Conservation (phyloP, 2,797 vertebrate genomes). For the Botia kubotai region DNA sequence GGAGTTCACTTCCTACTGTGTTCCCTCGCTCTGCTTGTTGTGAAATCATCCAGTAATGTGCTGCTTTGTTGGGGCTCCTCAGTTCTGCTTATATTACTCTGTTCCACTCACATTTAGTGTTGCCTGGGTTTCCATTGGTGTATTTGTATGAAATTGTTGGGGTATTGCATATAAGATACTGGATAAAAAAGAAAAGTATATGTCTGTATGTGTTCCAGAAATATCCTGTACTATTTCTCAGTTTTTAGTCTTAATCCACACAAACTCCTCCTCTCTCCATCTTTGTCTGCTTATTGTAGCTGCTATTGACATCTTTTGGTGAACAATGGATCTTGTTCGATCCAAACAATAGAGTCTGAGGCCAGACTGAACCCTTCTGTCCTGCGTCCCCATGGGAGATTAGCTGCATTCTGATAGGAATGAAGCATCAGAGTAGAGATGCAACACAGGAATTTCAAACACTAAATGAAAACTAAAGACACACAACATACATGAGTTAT, state of each 20-base stretch:
- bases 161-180: background rate
- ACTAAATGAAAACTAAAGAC: slow-evolving; percentile 25
- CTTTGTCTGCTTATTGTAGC: slow-evolving; percentile 9
- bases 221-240: slow-evolving; percentile 59
- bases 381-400: slow-evolving; percentile 74
- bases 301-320: slow-evolving; percentile 58
- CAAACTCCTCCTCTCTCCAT: slow-evolving; percentile 34
- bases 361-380: slow-evolving; percentile 75
- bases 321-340: slow-evolving; percentile 65
- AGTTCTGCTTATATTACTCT: background rate
- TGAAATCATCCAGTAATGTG: slow-evolving; percentile 59
- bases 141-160: background rate
- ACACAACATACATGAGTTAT: background rate
- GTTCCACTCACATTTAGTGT: slow-evolving; percentile 13
- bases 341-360: slow-evolving; percentile 73
- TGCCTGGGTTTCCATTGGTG: background rate
- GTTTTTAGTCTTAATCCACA: slow-evolving; percentile 16
- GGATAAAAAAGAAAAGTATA: background rate
- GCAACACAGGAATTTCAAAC: slow-evolving; percentile 68
- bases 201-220: slow-evolving; percentile 8
- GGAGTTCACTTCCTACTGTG: slow-evolving; percentile 52
- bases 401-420: slow-evolving; percentile 74
- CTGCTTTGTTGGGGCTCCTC: slow-evolving; percentile 47
- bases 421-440: slow-evolving; percentile 65
- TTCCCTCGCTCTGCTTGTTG: slow-evolving; percentile 37